Evolutionary conservation across 2,113 vertebrate species (phyloP).

Genomic region (Merops nubicus): DNA sequence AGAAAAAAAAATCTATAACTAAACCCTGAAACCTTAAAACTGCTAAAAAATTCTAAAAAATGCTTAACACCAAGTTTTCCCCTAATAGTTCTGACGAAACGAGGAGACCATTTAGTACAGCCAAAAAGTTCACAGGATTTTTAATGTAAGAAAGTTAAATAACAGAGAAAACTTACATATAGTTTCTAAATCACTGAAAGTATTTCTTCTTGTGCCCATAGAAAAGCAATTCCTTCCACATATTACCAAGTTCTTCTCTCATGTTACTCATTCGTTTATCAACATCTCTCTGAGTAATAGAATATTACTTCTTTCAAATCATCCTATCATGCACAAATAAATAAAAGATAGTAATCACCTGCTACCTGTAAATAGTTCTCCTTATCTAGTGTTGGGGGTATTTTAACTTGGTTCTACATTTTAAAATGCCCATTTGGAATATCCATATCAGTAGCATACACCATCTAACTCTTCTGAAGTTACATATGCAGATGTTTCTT

Average conservation of each 20-base stretch:
- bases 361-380: background rate
- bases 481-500: background rate
- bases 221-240: background rate
- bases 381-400: background rate
- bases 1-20: background rate
- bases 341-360: background rate
- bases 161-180: background rate
- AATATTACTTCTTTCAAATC: background rate
- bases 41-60: background rate
- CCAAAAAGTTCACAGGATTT: background rate
- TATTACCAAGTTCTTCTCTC: background rate
- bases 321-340: background rate
- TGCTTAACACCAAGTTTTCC: background rate
- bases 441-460: background rate
- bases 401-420: background rate
- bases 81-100: background rate
- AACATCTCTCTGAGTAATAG: background rate
- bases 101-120: background rate
- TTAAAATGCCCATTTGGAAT: background rate
- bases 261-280: background rate
- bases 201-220: background rate
- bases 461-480: background rate
- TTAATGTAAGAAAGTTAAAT: background rate
- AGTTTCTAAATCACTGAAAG: background rate
- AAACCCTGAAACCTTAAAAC: background rate